Evolutionary conservation across 2,888 invertebrate genomes (phyloP).

Genomic region (Zhuqinia jingwanae): DNA sequence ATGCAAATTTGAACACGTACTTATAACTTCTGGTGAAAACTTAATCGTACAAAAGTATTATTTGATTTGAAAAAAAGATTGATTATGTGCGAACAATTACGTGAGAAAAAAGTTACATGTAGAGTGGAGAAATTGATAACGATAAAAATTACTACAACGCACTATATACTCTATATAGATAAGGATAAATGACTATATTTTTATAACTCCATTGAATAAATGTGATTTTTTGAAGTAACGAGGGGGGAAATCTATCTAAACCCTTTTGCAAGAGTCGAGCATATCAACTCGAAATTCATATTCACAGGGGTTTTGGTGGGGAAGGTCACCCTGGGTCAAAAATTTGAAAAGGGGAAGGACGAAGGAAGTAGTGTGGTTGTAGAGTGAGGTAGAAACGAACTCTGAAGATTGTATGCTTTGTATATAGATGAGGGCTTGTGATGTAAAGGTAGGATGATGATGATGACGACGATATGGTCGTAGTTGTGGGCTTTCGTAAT

Average conservation of each 20-base stretch:
- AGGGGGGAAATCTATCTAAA: slow-evolving; percentile 70
- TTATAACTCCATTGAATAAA: slow-evolving; percentile 43
- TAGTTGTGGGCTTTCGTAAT: too few relatives aligned
- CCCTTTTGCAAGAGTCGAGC: slow-evolving; percentile 73
- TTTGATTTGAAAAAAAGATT: neutral
- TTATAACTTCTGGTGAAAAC: neutral
- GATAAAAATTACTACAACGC: slow-evolving; percentile 45
- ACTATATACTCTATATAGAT: slow-evolving; percentile 34
- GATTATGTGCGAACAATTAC: neutral
- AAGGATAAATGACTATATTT: slow-evolving; percentile 45
- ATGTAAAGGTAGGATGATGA: slow-evolving; percentile 35
- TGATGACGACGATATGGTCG: slow-evolving; percentile 11
- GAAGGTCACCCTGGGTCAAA: slow-evolving; percentile 67
- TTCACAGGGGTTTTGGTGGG: slow-evolving; percentile 53
- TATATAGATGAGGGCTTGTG: slow-evolving; percentile 27
- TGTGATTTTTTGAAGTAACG: slow-evolving; percentile 7
- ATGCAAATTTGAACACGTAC: too few relatives aligned
- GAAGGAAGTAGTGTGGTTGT: slow-evolving; percentile 43
- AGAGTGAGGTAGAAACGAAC: slow-evolving; percentile 27
- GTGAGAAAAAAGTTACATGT: slow-evolving; percentile 10
- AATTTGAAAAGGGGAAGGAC: slow-evolving; percentile 19
- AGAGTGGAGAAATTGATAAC: slow-evolving; percentile 12
- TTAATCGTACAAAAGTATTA: slow-evolving; percentile 19
- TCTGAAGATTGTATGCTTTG: neutral
- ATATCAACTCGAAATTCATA: slow-evolving; percentile 75